Evolutionary conservation across 2,797 vertebrate species (phyloP), one percentile per base, ranked within the genome.

Genomic region (Podargus strigoides): DNA sequence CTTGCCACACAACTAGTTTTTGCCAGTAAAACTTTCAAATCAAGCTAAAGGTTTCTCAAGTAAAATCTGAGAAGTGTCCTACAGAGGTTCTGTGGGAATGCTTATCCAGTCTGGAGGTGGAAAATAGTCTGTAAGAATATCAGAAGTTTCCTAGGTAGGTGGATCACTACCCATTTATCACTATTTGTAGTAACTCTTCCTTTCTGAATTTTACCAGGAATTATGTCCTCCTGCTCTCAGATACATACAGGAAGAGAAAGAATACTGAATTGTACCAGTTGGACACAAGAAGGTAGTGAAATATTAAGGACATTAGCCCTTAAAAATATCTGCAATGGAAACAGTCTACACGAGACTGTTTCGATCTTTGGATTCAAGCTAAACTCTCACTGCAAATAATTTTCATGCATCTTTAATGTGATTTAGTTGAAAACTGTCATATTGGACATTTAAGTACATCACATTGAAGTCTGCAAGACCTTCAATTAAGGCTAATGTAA

Each of bases 391-490:
- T 46, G 79, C 62, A 87, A 94, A 78, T 84, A 94, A 92, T 70
- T 73, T 86, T 46, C 79, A 94, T 87, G 64, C 58, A 95, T 89
- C 70, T 92, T 93, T 92, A 93, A 95, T 91, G 46, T 50, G 60
- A 95, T 72, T 84, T 55, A 94, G 60, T 73, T 78, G 85, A 95
- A 95, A 64, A 66, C 76, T 89, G 87, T 91, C 89, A 86, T n/a
- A 84, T 17, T 23, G 76, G 79, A 88, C 69, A 78, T 47, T 83
- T 62, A 89, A 93, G 49, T 47, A 85, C 53, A 89, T 81, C 85
- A 77, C 62, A 88, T 0, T 63, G 66, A 92, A 77, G 62, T 50
- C 60, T 87, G 56, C 30, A 70, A 85, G 78, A 89, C 75, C 74
- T 81, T 77, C 60, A 89, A 81, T 91, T 86, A 94, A 80, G 36